Percentiles rank a stretch among this genome's conserved stretches.
Evolutionary conservation across 2,113 vertebrate genomes (phyloP).

Genomic region (Chaenocephalus aceratus): DNA sequence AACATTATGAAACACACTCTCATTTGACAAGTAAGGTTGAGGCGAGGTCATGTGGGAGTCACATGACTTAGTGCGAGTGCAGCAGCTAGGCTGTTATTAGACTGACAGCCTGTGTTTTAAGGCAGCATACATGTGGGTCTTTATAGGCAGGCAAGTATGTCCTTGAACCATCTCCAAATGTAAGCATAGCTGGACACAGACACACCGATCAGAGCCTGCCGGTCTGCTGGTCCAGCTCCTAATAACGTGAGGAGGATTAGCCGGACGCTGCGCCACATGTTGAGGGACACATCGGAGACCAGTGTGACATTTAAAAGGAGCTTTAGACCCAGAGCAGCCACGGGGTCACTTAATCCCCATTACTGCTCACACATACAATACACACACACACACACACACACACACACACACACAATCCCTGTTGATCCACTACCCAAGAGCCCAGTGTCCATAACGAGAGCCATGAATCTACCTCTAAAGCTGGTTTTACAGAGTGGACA

Average conservation of each 20-base stretch:
- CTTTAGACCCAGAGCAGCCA: slow-evolving; percentile 70
- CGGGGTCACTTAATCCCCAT: slow-evolving; percentile 72
- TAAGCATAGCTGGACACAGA: slow-evolving; percentile 42
- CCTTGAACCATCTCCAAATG: slow-evolving; percentile 52
- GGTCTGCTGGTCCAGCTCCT: slow-evolving; percentile 50
- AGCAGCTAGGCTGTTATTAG: slow-evolving; percentile 36
- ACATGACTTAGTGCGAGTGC: neutral
- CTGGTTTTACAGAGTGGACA: slow-evolving; percentile 76
- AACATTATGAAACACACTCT: slow-evolving; percentile 9
- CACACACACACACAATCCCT: too few species aligned
- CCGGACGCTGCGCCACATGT: slow-evolving; percentile 41
- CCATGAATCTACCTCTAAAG: slow-evolving; percentile 79
- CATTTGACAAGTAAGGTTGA: slow-evolving; percentile 14
- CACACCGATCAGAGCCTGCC: slow-evolving; percentile 33
- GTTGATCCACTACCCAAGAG: too few species aligned
- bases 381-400: slow-evolving; percentile 39
- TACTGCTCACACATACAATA: slow-evolving; percentile 68
- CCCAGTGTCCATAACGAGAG: slow-evolving; percentile 77
- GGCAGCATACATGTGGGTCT: slow-evolving; percentile 44
- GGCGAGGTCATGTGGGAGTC: slow-evolving; percentile 45
- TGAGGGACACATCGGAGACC: slow-evolving; percentile 68
- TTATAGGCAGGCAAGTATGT: slow-evolving; percentile 43
- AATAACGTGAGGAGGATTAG: slow-evolving; percentile 63
- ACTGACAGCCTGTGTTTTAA: slow-evolving; percentile 52
- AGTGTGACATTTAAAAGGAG: slow-evolving; percentile 74